Evolutionary conservation across 2,888 invertebrate genomes (phyloP), one percentile per base, ranked within the genome.

Genomic region (Eustalomyia histrio): DNA sequence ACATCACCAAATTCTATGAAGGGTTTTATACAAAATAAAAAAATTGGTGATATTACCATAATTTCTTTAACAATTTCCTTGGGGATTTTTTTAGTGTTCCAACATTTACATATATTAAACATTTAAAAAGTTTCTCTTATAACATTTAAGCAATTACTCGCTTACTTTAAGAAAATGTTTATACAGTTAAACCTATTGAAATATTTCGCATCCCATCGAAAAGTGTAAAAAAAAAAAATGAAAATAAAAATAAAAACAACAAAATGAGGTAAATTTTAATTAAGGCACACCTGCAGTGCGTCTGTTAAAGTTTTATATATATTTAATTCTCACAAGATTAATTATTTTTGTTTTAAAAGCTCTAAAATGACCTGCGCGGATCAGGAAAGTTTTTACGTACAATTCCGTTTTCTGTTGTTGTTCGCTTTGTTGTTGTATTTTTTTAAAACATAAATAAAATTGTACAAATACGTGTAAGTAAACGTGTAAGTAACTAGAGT

Each of bases 261-360:
- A n/a, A 60, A 52, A 52, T 18, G 58, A 57, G 61, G 71, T 67
- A 80, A 72, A 72, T 76, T 76, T 80, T 80, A 80, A 80, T 80
- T 80, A 80, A 63, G 43, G 43, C 71, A 39, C 74, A 80, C 80
- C 80, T 80, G 80, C 80, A 80, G 76, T 80, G 76, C 72, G 76
- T 76, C 80, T 76, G 71, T 72, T 76, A 43, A 57, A 47, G 6
- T 43, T 2, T 50, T 57, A 18, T 24, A 18, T 24, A 14, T 47
- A 47, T 55, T 79, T 47, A 73, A 79, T 57, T 79, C 78, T 72
- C 78, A 9, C 35, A 63, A 73, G 78, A 73, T 73, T 72, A 79
- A 78, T 73, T 72, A 50, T 76, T 68, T 47, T 76, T 2, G 12
- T 12, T 47, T 47, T n/a, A 47, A 47, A 47, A 47, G 43, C 43